phyloP scores from a whole-genome alignment of 2,797 vertebrate species.

The Anolis apletophallus region DNA sequence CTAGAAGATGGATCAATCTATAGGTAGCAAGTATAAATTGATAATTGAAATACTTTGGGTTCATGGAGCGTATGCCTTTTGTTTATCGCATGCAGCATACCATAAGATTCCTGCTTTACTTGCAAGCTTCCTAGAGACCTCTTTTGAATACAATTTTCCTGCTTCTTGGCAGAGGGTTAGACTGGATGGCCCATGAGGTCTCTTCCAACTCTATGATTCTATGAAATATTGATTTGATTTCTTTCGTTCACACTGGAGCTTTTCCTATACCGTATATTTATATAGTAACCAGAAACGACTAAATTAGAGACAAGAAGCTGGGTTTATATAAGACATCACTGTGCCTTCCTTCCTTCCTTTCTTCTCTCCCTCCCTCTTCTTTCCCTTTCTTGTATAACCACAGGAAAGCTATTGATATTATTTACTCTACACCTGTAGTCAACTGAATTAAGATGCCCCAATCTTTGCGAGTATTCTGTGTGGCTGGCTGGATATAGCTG shows the following conservation, averaged over 20 bases:
- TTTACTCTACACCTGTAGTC: constrained; percentile 26
- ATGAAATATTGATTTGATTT: neutral
- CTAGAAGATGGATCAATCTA: neutral
- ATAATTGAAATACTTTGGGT: neutral
- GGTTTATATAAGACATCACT: accelerated
- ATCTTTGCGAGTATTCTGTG: constrained; percentile 44
- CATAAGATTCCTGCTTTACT: neutral
- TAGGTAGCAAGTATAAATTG: neutral
- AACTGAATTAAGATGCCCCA: constrained; percentile 40
- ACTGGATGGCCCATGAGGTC: too few relatives aligned
- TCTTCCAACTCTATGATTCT: too few relatives aligned
- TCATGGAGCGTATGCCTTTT: neutral
- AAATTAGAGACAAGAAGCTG: neutral
- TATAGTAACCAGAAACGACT: neutral
- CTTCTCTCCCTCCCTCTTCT: neutral
- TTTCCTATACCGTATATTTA: neutral
- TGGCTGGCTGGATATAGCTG: neutral
- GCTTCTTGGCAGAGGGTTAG: too few relatives aligned
- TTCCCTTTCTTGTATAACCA: neutral
- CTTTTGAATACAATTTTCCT: too few relatives aligned
- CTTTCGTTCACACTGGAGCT: neutral
- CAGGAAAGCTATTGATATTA: neutral
- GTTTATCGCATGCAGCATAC: neutral
- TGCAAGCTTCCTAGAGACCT: neutral
- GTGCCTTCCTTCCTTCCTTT: too few relatives aligned